Evolutionary conservation across 2,888 invertebrate genomes (phyloP), one percentile per base, ranked within the genome.

Genomic region (Clivina fossor): DNA sequence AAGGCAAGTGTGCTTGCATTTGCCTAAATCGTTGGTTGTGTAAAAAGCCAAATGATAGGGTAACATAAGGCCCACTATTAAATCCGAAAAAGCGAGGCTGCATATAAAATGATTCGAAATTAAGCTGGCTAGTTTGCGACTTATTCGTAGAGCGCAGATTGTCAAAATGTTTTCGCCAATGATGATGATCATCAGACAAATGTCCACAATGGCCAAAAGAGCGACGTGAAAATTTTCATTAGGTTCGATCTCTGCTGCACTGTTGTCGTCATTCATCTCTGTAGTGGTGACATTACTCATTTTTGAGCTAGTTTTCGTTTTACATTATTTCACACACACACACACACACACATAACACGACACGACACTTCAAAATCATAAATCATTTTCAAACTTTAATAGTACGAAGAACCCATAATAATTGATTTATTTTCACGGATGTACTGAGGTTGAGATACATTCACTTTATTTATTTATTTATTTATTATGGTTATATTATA

Each of bases 31-130:
- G 56, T 78, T 76, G 64, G 80, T 76, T 60, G 86, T 70, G 72
- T 87, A 88, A 74, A 90, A 90, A 40, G 84, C 81, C 66, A 88
- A 79, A 69, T 90, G 89, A 72, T 88, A 90, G 13, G 89, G 88
- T 64, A 90, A 73, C 24, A 86, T 84, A 28, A 88, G 73, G 3
- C 89, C 90, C 51, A 90, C 89, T 72, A 88, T 78, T 41, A 88
- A 78, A 74, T 90, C 90, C 18, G 89, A 88, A 60, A 88, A 77
- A 20, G 90, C 90, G 65, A 90, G 74, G 71, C 87, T 89, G 58
- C 88, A 78, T 60, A 90, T 84, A 73, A 90, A 89, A 65, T 86
- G 81, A 74, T 89, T 90, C 56, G 90, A 87, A 49, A 85, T 82
- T 43, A 86, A 78, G 30, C 81, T 80, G 4, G 86, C 83, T 16